Evolutionary conservation across 1,140 invertebrate species (phyloP).

Genomic region (Drosophila yakuba): DNA sequence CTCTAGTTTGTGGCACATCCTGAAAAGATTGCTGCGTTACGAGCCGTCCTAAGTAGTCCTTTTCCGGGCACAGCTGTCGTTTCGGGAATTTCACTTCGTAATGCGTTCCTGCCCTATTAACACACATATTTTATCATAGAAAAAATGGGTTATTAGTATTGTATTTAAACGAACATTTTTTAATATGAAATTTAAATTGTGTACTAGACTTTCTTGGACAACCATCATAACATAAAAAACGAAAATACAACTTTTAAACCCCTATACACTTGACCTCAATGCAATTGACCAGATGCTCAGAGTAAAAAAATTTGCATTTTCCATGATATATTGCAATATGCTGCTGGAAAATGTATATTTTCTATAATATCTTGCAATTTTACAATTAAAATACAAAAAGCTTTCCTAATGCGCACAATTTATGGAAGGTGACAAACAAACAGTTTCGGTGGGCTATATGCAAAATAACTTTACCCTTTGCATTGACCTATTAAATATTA

Average conservation of each 20-base stretch:
- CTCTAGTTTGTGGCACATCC: conserved; percentile 22
- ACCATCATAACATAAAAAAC: neutral
- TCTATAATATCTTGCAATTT: conserved; percentile 40
- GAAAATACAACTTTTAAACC: neutral
- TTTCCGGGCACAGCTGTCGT: conserved; percentile 26
- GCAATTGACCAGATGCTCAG: conserved; percentile 36
- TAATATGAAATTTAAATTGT: neutral
- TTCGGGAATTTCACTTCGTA: conserved; percentile 6
- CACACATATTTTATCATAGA: neutral
- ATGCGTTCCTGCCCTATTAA: neutral
- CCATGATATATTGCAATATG: conserved; percentile 33
- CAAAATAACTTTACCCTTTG: conserved; percentile 3
- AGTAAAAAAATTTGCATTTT: conserved; percentile 47
- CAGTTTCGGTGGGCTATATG: too few relatives aligned
- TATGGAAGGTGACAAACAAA: conserved; percentile 10
- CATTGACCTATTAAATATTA: too few relatives aligned
- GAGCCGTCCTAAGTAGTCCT: neutral
- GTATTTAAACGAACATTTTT: neutral
- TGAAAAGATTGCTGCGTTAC: conserved; percentile 20
- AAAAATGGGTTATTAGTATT: neutral
- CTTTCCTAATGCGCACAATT: conserved; percentile 23
- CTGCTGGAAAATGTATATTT: conserved; percentile 22
- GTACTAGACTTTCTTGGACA: too few relatives aligned
- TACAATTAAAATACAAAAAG: conserved; percentile 48
- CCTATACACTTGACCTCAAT: conserved; percentile 24